Evolutionary conservation across 2,888 invertebrate genomes (phyloP).

Genomic region (Lymantria monacha): DNA sequence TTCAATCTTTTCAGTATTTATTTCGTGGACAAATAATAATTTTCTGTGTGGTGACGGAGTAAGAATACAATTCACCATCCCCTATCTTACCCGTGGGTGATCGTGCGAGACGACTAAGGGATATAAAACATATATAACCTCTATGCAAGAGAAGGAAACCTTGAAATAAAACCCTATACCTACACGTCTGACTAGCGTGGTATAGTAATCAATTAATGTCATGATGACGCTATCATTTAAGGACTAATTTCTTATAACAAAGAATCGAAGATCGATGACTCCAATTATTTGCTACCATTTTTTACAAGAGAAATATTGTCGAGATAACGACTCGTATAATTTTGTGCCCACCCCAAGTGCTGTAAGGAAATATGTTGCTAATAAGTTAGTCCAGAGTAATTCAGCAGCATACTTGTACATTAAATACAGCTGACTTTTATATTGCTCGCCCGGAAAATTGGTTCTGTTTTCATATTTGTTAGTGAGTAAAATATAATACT

Average conservation of each 20-base stretch:
- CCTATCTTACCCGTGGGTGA: no score
- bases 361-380: conserved; percentile 4
- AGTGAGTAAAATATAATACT: no score
- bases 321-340: conserved; percentile 13
- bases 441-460: not conserved
- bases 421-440: not conserved
- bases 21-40: no score
- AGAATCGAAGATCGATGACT: conserved; percentile 41
- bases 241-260: conserved; percentile 46
- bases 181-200: no score
- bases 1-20: no score
- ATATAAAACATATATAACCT: no score
- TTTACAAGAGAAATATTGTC: conserved; percentile 18
- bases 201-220: no score
- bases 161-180: no score
- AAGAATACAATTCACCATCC: no score
- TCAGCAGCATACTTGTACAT: not conserved
- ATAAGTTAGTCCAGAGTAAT: conserved; percentile 5
- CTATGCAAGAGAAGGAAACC: no score
- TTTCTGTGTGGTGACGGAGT: no score
- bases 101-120: no score
- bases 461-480: not conserved
- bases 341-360: conserved; percentile 1
- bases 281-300: conserved; percentile 30
- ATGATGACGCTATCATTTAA: conserved; percentile 17